Conservation (phyloP, 2,888 invertebrate species). For the Drosophila austrosaltans region DNA sequence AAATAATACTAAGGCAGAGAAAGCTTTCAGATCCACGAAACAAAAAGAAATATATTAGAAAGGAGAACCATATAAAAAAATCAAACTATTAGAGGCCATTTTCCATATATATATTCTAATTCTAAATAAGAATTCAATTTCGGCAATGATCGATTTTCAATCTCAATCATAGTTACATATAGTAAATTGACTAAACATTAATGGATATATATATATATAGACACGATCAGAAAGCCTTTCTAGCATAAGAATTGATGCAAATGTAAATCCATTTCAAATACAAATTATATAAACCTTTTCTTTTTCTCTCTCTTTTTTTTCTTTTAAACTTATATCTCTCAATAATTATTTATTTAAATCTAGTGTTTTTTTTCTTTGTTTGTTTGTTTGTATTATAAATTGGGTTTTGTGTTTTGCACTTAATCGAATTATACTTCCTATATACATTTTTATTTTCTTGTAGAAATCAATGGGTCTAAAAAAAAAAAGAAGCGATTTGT, state of each 20-base stretch:
- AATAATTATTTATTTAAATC: conserved; percentile 8
- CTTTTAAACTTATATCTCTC: background rate
- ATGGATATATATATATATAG: too few relatives aligned
- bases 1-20: conserved; percentile 6
- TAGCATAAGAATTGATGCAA: background rate
- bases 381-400: background rate
- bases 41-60: background rate
- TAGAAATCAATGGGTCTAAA: conserved; percentile 58
- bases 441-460: conserved; percentile 65
- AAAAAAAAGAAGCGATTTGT: background rate
- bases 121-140: too few relatives aligned
- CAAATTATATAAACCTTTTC: conserved; percentile 10
- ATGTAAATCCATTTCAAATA: too few relatives aligned
- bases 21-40: background rate
- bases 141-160: too few relatives aligned
- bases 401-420: conserved; percentile 24
- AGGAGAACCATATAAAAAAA: background rate
- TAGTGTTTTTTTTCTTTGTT: background rate
- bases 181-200: too few relatives aligned
- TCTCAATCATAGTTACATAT: too few relatives aligned
- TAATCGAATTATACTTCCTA: conserved; percentile 62
- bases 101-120: background rate
- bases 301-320: conserved; percentile 9
- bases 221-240: background rate
- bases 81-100: conserved; percentile 11